Evolutionary conservation across 2,797 vertebrate genomes (phyloP), one percentile per base, ranked within the genome.

Genomic region (Acrossocheilus fasciatus): DNA sequence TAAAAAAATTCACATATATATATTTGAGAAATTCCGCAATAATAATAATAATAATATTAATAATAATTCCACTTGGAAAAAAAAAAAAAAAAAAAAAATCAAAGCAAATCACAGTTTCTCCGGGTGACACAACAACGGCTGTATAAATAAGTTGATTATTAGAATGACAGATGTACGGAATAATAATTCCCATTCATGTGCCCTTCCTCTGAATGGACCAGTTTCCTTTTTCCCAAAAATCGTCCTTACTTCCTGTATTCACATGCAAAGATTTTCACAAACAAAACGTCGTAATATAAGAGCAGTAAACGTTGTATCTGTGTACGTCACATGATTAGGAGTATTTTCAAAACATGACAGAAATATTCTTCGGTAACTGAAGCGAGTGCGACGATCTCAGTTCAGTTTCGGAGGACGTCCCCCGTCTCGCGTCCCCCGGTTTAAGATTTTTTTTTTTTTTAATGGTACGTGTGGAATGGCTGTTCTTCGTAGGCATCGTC

Each of bases 21-120:
- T 84, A 79, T 86, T 84, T 85, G 59, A 83, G 84, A 88, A 83
- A 86, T 81, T 88, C 82, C 15, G 86, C 76, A 83, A 86, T 83
- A 83, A 91, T 88, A 87, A 41, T 83, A 81, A 11, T 69, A 70
- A 39, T 77, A 77, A 59, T 50, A 87, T 1, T 39, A 41, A 75
- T 86, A 77, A 88, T 79, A 88, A 88, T 83, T 77, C 41, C 81
- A 83, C 75, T 86, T 75, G 50, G 30, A 2, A 73, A 85, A 86
- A 52, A 89, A 88, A 73, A 39, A 66, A 52, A 59, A 62, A 86
- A 74, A 78, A 79, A 47, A 86, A 84, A 84, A 73, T 83, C 82
- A 88, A 85, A 88, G 84, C 72, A 89, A 86, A 88, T 90, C 90
- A 91, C 89, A 91, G 89, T 89, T 89, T 91, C 84, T 89, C 89